Evolutionary conservation across 2,888 invertebrate genomes (phyloP).

Genomic region (Tuta absoluta): DNA sequence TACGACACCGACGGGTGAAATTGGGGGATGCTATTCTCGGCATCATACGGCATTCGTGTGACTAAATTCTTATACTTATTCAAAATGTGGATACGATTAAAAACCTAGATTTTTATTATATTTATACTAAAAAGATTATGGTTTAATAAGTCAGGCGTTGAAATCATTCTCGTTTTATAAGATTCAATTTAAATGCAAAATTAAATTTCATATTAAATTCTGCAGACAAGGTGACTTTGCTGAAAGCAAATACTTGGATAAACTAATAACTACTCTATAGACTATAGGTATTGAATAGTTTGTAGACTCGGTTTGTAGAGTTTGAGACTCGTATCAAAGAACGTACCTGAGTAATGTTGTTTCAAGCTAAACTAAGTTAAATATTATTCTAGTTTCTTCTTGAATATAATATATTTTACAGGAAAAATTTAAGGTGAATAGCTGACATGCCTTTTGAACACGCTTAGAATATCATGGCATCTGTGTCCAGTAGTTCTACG

Average conservation of each 20-base stretch:
- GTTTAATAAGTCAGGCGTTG: background rate
- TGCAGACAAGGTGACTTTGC: slow-evolving; percentile 3
- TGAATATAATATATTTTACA: too few relatives aligned
- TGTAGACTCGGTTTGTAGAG: background rate
- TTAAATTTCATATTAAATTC: background rate
- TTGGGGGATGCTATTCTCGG: too few relatives aligned
- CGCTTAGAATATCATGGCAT: background rate
- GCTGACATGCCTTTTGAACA: background rate
- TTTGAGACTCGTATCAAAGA: background rate
- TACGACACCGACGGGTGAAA: too few relatives aligned
- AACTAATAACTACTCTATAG: background rate
- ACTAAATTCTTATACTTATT: too few relatives aligned
- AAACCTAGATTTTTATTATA: too few relatives aligned
- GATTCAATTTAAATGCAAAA: background rate
- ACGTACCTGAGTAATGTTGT: too few relatives aligned
- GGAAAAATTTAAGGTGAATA: background rate
- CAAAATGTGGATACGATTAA: too few relatives aligned
- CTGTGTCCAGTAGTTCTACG: background rate
- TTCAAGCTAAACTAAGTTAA: too few relatives aligned
- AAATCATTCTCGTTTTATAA: background rate
- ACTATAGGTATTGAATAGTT: background rate
- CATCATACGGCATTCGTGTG: too few relatives aligned
- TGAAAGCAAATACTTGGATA: background rate
- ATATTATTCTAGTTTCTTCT: too few relatives aligned
- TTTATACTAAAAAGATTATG: background rate